Evolutionary conservation across 2,888 invertebrate genomes (phyloP), one percentile per base, ranked within the genome.

Genomic region (Rotaria socialis): DNA sequence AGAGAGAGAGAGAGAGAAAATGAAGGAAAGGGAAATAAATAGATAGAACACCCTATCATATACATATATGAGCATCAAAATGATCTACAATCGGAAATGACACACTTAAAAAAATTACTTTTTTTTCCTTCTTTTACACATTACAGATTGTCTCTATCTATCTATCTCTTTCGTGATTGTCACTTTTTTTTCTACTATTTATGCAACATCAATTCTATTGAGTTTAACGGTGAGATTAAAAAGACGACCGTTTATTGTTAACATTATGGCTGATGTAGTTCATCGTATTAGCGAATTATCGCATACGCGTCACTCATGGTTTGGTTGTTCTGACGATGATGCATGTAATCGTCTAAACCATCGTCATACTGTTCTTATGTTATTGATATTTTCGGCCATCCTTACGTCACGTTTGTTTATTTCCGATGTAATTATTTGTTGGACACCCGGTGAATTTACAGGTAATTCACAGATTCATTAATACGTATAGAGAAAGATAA

Each of bases 221-320:
- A 55, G 22, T 55, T 55, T 55, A 6, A 55, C 55, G 16, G 35
- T 67, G 35, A 14, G 35, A 67, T 67, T 35, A 35, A 16, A 14
- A 4, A 56, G 4, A 56, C 24, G 56, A 56, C 24, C 7, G 7
- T 56, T 24, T 56, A 24, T 56, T 24, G 8, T 4, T 8, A 56
- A 3, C 7, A 67, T 41, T 5, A 67, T 67, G 67, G 67, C 67
- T 43, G 80, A 80, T n/a, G 47, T 80, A 47, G 47, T 80, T 80
- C 80, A 80, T 80, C 80, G 80, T 80, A 80, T 80, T 11, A 80
- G 10, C 41, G 80, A 80, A 80, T n/a, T 80, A 47, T n/a, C 47
- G 35, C 80, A 80, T 80, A 80, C 80, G n/a, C 80, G 80, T 47
- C 47, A 47, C 8, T 80, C 80, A 80, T 80, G 80, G 80, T 80